Conservation (phyloP, 1,140 invertebrate species). For the Fopius arisanus region DNA sequence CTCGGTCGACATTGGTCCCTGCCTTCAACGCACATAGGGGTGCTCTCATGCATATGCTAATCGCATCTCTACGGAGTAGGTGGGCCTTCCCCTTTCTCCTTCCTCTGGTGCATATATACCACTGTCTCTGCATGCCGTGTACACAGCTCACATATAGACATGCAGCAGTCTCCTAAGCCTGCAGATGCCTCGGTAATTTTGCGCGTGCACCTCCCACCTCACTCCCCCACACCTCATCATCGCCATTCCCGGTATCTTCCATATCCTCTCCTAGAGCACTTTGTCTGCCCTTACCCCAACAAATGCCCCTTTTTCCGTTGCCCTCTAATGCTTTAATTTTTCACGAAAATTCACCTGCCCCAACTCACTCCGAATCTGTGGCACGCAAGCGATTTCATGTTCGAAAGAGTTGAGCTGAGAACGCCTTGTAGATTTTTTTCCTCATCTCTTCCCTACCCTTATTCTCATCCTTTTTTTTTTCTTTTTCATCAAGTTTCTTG, state of each 20-base stretch:
- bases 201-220: not conserved
- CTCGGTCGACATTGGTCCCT: constrained; percentile 1
- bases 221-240: not conserved
- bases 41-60: constrained; percentile 59
- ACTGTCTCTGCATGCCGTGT: not conserved
- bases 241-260: not conserved
- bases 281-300: not conserved
- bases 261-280: not conserved
- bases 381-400: constrained; percentile 5
- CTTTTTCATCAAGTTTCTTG: not conserved
- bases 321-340: constrained; percentile 16
- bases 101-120: not conserved
- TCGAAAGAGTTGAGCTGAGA: not conserved
- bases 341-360: constrained; percentile 16
- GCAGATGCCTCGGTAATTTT: constrained; percentile 1
- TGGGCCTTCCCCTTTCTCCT: not conserved
- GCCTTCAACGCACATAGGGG: constrained; percentile 31
- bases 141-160: not conserved
- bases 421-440: not conserved
- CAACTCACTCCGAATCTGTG: not conserved
- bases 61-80: constrained; percentile 42
- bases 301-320: not conserved
- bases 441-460: not conserved
- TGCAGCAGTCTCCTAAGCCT: not conserved
- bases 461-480: not conserved